These are phyloP conservation scores for Apogon talboti DNA, from an alignment of 2,797 vertebrate genomes.

Conservation along the genomic window DNA sequence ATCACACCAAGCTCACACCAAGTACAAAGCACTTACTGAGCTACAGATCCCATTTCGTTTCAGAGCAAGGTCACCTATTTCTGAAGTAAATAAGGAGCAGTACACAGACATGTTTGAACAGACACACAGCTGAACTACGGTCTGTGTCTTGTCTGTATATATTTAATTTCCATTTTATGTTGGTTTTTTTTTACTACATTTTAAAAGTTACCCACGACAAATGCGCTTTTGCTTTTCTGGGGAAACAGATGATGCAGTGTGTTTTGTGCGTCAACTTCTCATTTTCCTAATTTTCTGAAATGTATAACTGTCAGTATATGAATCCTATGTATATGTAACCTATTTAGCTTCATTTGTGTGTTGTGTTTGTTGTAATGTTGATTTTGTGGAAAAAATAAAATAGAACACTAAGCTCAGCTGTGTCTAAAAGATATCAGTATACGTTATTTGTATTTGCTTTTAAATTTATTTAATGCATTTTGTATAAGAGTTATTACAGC, in stretches of 20 bases:
- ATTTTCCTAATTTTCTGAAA: conserved; percentile 3
- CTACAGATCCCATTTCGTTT: conserved; percentile 60
- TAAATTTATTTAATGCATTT: neutral
- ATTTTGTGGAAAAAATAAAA: neutral
- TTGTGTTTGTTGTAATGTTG: neutral
- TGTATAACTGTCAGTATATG: neutral
- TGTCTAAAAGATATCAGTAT: neutral
- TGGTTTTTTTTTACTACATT: neutral
- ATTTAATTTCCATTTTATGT: neutral
- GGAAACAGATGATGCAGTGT: no score
- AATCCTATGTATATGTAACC: neutral
- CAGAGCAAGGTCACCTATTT: conserved; percentile 17
- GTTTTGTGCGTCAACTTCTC: neutral
- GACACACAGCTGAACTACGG: neutral
- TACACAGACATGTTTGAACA: neutral
- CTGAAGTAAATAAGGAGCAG: conserved; percentile 8
- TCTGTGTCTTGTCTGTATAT: neutral
- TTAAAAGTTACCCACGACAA: no score
- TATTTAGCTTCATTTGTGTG: neutral
- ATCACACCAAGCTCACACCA: conserved; percentile 51
- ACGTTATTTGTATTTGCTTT: neutral
- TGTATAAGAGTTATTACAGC: neutral
- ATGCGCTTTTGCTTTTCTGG: neutral
- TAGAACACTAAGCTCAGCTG: neutral
- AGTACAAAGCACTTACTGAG: conserved; percentile 20